phyloP scores from a whole-genome alignment of 2,888 invertebrate species.

The Hanleya hanleyi region DNA sequence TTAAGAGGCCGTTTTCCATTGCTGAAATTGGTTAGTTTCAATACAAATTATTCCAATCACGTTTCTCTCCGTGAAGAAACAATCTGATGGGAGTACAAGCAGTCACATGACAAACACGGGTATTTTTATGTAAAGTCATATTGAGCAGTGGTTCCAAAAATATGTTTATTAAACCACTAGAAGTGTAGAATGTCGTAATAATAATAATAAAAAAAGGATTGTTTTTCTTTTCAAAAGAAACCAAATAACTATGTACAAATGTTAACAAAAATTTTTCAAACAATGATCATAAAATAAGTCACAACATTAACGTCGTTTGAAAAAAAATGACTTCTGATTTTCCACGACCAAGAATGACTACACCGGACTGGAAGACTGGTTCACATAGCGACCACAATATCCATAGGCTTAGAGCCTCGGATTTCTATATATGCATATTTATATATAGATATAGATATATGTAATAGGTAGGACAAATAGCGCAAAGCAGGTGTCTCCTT shows the following conservation, averaged over 20 bases:
- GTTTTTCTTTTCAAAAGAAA: not conserved
- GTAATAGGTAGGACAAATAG: not conserved
- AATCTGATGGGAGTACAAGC: too few species aligned
- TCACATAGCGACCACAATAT: not conserved
- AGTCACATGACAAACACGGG: too few species aligned
- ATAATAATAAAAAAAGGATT: not conserved
- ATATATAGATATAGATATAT: not conserved
- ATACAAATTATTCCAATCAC: too few species aligned
- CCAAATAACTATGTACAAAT: not conserved
- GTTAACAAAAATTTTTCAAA: not conserved
- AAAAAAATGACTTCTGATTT: not conserved
- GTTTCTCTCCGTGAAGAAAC: too few species aligned
- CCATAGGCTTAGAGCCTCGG: not conserved
- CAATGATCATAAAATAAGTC: not conserved
- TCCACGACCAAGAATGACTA: not conserved
- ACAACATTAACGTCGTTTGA: not conserved
- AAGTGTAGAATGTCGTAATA: not conserved
- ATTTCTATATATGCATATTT: constrained; percentile 2
- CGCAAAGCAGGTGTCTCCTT: not conserved
- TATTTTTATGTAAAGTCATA: not conserved
- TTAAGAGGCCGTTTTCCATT: too few species aligned
- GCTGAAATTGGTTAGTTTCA: too few species aligned
- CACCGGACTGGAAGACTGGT: not conserved
- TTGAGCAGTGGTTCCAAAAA: not conserved
- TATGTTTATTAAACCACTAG: not conserved